A percentile compares a stretch with the other conserved stretches of the same genome.
Evolutionary conservation across 2,113 vertebrate species (phyloP).

Genomic region (Mesembrinibis cayennensis): DNA sequence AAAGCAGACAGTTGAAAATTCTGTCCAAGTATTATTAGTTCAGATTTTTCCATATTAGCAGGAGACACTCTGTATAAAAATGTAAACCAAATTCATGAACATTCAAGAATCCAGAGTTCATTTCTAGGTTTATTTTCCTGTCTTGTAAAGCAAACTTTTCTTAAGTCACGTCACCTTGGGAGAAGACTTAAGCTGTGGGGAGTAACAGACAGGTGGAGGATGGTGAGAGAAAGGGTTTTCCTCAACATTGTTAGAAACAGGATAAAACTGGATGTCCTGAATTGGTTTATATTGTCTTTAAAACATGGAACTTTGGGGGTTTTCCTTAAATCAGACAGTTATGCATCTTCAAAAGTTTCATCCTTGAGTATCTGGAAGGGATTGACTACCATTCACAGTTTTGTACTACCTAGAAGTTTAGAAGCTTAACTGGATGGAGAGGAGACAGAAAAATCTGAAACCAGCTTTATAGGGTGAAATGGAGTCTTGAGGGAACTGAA

Average conservation of each 20-base stretch:
- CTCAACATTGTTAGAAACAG: not conserved
- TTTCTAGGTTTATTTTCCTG: not conserved
- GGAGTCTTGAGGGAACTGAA: not conserved
- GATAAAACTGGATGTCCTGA: not conserved
- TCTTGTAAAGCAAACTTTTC: not conserved
- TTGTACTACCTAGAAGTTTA: not conserved
- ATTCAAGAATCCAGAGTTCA: not conserved
- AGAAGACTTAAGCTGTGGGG: not conserved
- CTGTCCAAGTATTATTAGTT: not conserved
- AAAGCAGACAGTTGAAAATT: not conserved
- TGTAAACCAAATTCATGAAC: not conserved
- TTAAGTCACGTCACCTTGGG: not conserved
- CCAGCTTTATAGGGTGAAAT: not conserved
- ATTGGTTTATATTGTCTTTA: not conserved
- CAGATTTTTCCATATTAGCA: not conserved
- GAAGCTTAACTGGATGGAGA: not conserved
- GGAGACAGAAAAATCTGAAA: not conserved
- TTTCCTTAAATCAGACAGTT: not conserved
- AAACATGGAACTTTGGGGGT: accelerated
- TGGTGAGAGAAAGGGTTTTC: not conserved
- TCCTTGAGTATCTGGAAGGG: not conserved
- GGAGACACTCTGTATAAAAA: not conserved
- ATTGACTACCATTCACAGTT: not conserved
- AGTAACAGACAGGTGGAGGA: not conserved
- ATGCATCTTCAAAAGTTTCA: not conserved